These are phyloP conservation scores for Emesis furor DNA, from an alignment of 2,888 invertebrate genomes.

Conservation along the genomic window DNA sequence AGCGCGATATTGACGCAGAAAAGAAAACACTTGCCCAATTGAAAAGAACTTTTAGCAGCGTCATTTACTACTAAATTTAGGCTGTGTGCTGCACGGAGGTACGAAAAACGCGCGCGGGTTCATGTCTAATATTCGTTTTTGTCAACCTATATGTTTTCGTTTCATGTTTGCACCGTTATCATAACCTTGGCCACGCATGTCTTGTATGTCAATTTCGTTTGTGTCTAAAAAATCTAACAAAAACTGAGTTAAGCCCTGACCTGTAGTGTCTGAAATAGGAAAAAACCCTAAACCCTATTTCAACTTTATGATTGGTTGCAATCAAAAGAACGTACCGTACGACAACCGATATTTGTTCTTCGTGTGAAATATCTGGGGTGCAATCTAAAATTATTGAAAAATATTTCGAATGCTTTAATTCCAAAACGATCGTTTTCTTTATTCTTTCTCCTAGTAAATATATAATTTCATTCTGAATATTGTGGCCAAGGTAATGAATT, in stretches of 20 bases:
- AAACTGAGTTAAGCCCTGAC: constrained; percentile 21
- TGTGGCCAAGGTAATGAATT: constrained; percentile 35
- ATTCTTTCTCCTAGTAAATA: constrained; percentile 29
- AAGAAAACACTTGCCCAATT: constrained; percentile 52
- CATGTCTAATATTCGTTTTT: constrained; percentile 18
- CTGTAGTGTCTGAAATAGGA: constrained; percentile 23
- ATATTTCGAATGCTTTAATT: constrained; percentile 36
- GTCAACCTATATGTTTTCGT: constrained; percentile 10
- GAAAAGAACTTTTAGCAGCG: constrained; percentile 40
- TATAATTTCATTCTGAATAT: constrained; percentile 35
- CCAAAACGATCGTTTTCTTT: constrained; percentile 26
- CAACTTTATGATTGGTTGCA: too few relatives aligned
- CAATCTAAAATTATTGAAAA: constrained; percentile 16
- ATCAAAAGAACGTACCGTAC: too few relatives aligned
- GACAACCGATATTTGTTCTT: too few relatives aligned
- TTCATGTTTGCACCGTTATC: constrained; percentile 19
- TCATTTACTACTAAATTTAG: constrained; percentile 42
- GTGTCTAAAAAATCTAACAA: constrained; percentile 31
- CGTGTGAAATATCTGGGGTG: too few relatives aligned
- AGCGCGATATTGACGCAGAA: constrained; percentile 47
- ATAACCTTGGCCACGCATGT: constrained; percentile 55
- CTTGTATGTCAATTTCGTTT: constrained; percentile 35
- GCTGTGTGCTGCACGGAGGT: constrained; percentile 25
- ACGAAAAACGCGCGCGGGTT: constrained; percentile 34
- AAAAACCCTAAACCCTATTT: too few relatives aligned